phyloP scores from a whole-genome alignment of 2,888 invertebrate species.

The Ichneumon xanthorius region DNA sequence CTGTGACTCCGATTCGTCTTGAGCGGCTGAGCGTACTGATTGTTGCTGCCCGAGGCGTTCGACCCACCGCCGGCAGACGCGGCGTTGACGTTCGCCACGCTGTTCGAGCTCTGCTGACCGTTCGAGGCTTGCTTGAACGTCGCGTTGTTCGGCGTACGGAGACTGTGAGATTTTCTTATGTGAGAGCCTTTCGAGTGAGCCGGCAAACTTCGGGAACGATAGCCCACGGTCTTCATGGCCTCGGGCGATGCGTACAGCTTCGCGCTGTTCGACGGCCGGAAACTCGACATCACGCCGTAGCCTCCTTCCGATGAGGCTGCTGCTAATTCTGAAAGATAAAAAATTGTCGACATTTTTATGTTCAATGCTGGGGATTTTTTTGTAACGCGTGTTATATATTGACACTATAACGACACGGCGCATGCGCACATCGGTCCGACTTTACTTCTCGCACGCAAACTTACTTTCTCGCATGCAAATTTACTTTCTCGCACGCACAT shows the following conservation, averaged over 20 bases:
- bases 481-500: too few species aligned
- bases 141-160: slow-evolving; percentile 85
- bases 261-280: slow-evolving; percentile 94
- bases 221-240: slow-evolving; percentile 91
- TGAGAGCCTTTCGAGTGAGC: slow-evolving; percentile 87
- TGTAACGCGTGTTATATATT: too few species aligned
- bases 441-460: too few species aligned
- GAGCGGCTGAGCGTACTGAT: slow-evolving; percentile 88
- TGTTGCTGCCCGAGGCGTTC: slow-evolving; percentile 76
- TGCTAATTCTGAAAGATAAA: slow-evolving; percentile 80
- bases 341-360: background rate
- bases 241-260: slow-evolving; percentile 96
- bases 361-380: background rate
- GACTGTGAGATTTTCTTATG: slow-evolving; percentile 88
- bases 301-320: slow-evolving; percentile 84
- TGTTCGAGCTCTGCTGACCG: slow-evolving; percentile 71
- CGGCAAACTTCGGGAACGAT: slow-evolving; percentile 86
- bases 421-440: too few species aligned
- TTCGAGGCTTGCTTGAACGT: slow-evolving; percentile 83
- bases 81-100: slow-evolving; percentile 72
- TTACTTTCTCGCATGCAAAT: too few species aligned
- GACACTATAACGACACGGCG: too few species aligned
- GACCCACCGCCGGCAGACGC: slow-evolving; percentile 62
- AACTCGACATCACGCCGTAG: slow-evolving; percentile 92
- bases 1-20: slow-evolving; percentile 84